Evolutionary conservation across 1,140 invertebrate genomes (phyloP).

Genomic region (Theocolax elegans): DNA sequence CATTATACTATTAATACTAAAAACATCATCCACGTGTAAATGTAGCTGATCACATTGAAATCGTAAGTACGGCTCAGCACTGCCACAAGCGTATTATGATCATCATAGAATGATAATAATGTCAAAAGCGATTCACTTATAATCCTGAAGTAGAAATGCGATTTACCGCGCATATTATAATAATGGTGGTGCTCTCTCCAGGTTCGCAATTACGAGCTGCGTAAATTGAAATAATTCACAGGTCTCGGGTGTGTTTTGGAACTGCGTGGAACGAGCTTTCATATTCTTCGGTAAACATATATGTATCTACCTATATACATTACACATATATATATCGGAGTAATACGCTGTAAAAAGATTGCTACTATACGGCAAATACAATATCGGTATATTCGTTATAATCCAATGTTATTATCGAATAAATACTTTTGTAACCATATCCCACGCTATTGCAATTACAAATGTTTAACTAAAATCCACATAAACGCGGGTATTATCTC

Average conservation of each 20-base stretch:
- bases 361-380: too few relatives aligned
- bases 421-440: too few relatives aligned
- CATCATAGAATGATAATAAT: slow-evolving; percentile 2
- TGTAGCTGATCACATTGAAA: too few relatives aligned
- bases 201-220: slow-evolving; percentile 9
- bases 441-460: too few relatives aligned
- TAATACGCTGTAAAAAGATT: background rate
- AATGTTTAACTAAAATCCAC: too few relatives aligned
- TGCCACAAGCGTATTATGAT: background rate
- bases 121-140: slow-evolving; percentile 30
- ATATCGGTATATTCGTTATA: too few relatives aligned
- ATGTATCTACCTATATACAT: too few relatives aligned
- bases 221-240: slow-evolving; percentile 37
- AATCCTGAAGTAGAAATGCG: slow-evolving; percentile 5
- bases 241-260: slow-evolving; percentile 9
- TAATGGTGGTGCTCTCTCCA: slow-evolving; percentile 26
- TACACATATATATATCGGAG: background rate
- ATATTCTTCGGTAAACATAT: background rate
- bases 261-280: slow-evolving; percentile 1
- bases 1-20: too few relatives aligned
- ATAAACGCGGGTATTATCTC: too few relatives aligned
- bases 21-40: too few relatives aligned
- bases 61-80: too few relatives aligned
- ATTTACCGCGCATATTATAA: slow-evolving; percentile 25
- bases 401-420: too few relatives aligned